Evolutionary conservation across 2,113 vertebrate genomes (phyloP).

Genomic region (Saccopteryx bilineata): DNA sequence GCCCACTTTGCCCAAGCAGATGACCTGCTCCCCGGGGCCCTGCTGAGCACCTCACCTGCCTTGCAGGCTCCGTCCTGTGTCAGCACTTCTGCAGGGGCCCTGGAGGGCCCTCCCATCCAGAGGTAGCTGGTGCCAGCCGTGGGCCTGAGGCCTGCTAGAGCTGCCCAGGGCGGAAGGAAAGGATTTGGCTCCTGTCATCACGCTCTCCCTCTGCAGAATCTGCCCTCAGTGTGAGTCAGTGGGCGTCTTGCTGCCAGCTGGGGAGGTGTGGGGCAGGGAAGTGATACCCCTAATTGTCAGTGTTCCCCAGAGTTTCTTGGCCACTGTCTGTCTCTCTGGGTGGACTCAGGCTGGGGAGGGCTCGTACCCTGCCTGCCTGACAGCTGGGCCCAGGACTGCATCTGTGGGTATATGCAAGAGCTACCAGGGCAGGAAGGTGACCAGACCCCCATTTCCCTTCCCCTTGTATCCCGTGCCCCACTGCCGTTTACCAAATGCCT

Average conservation of each 20-base stretch:
- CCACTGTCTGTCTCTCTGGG: rapidly evolving
- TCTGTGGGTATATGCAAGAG: rapidly evolving
- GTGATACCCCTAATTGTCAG: neutral
- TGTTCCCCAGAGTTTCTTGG: neutral
- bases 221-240: neutral
- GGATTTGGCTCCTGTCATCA: neutral
- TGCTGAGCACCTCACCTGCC: neutral
- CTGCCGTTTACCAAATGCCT: neutral
- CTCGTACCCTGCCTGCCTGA: neutral
- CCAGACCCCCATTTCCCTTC: too few relatives aligned
- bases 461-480: rapidly evolving
- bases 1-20: neutral
- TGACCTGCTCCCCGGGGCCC: neutral
- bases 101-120: too few relatives aligned
- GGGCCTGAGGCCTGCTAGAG: neutral
- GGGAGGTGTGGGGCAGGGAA: too few relatives aligned
- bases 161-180: rapidly evolving
- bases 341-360: neutral
- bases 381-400: rapidly evolving
- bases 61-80: rapidly evolving
- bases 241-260: too few relatives aligned
- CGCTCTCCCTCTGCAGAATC: rapidly evolving
- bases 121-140: neutral
- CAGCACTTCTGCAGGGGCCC: neutral
- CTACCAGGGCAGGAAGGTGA: neutral